Evolutionary conservation across 2,797 vertebrate species (phyloP), one percentile per base, ranked within the genome.

Genomic region (Emydoidea blandingii): DNA sequence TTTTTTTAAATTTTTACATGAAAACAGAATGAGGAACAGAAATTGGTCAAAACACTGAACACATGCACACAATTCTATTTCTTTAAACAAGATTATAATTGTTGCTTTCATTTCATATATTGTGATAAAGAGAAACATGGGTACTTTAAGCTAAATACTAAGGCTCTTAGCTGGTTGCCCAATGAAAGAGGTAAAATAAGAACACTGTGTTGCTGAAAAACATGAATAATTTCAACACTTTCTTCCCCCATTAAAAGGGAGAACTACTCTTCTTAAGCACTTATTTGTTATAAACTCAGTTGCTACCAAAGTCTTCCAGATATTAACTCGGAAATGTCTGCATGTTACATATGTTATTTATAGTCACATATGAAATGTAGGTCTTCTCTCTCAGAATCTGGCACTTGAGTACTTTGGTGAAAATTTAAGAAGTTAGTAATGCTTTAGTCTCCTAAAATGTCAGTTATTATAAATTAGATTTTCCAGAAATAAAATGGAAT

Each of bases 401-500:
- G 56, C 41, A 81, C 23, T 83, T 49, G 14, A 53, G 57, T 84
- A 78, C 31, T 87, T 88, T 81, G 44, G 18, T 88, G 81, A 91
- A 87, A 96, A 92, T 54, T 15, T 41, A 93, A 72, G 41, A 6
- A 84, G 14, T 95, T 93, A 62, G 19, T 68, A 37, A 37, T 41
- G 37, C n/a, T 72, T 37, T 72, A 72, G 6, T 41, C 19, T 21
- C n/a, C 65, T 72, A 72, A 72, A 72, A 72, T 72, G 37, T 68
- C 16, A 37, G 62, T 68, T 68, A 2, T 37, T 37, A 18, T n/a
- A 68, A 19, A n/a, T 65, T 8, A n/a, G 19, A 16, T 19, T 87
- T 94, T 85, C 18, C 5, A 74, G 15, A 93, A 95, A 57, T 23
- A 52, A 50, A 62, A 81, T 21, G 65, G 44, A 85, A 92, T 6